A percentile compares a stretch with the other conserved stretches of the same genome.
Conservation (phyloP, 2,113 vertebrate species). For the Romanogobio albipinnatus region DNA sequence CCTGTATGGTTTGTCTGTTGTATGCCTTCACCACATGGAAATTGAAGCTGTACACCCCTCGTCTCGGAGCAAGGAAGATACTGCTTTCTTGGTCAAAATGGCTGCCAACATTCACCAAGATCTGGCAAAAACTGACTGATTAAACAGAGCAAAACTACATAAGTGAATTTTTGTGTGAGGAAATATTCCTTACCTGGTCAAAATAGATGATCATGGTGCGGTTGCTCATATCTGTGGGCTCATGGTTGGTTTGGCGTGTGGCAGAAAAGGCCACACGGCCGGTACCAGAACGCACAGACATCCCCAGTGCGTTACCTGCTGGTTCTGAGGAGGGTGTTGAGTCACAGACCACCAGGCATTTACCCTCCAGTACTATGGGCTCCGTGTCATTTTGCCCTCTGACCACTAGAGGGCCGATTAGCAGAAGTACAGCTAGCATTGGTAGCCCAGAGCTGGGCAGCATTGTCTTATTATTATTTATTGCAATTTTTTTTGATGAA, state of each 20-base stretch:
- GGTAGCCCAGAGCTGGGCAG: conserved; percentile 56
- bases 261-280: conserved; percentile 80
- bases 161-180: not conserved
- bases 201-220: conserved; percentile 84
- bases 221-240: conserved; percentile 83
- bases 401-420: conserved; percentile 64
- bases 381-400: conserved; percentile 80
- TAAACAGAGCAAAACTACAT: not conserved
- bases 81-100: conserved; percentile 86
- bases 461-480: conserved; percentile 54
- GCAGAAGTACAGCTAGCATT: conserved; percentile 61
- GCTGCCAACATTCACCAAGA: conserved; percentile 84
- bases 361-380: conserved; percentile 80
- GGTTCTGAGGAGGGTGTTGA: conserved; percentile 80
- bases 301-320: conserved; percentile 74
- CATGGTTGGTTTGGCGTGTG: conserved; percentile 81
- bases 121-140: conserved; percentile 65
- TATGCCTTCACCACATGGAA: conserved; percentile 90
- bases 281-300: conserved; percentile 78
- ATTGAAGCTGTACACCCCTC: conserved; percentile 88
- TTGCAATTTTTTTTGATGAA: not conserved
- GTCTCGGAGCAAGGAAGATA: conserved; percentile 82
- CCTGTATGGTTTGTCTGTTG: conserved; percentile 89
- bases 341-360: conserved; percentile 81
- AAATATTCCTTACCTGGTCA: conserved; percentile 73